Conservation (phyloP, 92 coral and sea anemone genomes). For the Meandrina meandrites region DNA sequence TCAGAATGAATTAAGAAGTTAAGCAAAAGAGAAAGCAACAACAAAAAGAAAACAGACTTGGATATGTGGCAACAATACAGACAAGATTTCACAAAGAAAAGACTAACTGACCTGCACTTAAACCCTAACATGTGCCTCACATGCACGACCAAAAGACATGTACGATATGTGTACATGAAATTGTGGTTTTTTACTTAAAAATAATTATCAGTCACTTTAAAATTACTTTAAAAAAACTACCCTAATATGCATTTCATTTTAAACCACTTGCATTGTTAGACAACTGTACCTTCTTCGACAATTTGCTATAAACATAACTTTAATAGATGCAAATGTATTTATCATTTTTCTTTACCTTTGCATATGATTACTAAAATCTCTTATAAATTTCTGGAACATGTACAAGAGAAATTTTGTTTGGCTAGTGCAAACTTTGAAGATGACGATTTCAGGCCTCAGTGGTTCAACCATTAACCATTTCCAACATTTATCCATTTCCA, state of each 20-base stretch:
- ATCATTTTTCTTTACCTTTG: background rate
- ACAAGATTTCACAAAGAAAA: background rate
- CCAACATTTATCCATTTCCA: no score
- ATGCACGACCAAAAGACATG: background rate
- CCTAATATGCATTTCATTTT: background rate
- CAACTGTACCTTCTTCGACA: background rate
- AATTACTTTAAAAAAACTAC: background rate
- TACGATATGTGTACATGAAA: no score
- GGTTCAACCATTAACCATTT: background rate
- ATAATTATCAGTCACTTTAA: background rate
- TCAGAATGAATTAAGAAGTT: background rate
- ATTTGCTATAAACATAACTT: background rate
- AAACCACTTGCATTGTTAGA: background rate
- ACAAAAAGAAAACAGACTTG: background rate
- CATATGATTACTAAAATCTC: background rate
- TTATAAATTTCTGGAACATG: background rate
- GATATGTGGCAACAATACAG: background rate
- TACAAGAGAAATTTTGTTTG: background rate
- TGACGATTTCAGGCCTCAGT: background rate
- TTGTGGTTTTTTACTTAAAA: no score
- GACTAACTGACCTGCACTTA: background rate
- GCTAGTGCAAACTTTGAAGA: background rate
- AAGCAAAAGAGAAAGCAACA: background rate
- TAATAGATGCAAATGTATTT: background rate
- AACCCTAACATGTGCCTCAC: background rate